Conservation (phyloP, 1,140 invertebrate genomes). For the Oreohelix idahoensis region DNA sequence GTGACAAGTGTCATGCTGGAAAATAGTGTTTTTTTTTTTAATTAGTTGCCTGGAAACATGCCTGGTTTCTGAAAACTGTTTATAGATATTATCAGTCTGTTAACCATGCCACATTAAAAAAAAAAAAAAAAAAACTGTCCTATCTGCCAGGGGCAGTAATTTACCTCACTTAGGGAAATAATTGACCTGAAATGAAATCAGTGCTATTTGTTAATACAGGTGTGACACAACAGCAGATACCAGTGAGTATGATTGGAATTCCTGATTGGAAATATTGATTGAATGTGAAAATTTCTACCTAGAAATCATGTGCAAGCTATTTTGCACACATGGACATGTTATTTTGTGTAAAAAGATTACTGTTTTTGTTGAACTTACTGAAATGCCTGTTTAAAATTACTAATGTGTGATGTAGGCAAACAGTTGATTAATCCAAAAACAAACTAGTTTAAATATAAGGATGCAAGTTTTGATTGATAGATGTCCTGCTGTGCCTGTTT, state of each 20-base stretch:
- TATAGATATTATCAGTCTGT: too few relatives aligned
- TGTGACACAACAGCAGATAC: conserved; percentile 24
- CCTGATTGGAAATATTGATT: not conserved
- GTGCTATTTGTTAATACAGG: conserved; percentile 11
- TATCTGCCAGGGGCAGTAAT: too few relatives aligned
- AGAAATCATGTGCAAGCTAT: not conserved
- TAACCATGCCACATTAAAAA: too few relatives aligned
- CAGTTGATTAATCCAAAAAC: too few relatives aligned
- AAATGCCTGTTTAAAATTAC: not conserved
- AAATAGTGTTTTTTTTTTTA: too few relatives aligned
- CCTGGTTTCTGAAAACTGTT: too few relatives aligned
- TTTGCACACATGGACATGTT: not conserved
- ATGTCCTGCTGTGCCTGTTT: not conserved
- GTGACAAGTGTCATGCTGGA: too few relatives aligned
- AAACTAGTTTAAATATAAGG: too few relatives aligned
- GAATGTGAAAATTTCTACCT: not conserved
- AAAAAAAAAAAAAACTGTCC: too few relatives aligned
- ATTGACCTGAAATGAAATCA: not conserved
- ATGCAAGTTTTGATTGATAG: not conserved
- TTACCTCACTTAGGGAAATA: too few relatives aligned
- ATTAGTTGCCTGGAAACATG: too few relatives aligned
- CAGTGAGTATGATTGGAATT: conserved; percentile 25
- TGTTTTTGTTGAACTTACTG: not conserved
- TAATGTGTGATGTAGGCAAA: too few relatives aligned
- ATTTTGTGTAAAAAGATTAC: not conserved